A percentile compares a stretch with the other conserved stretches of the same genome.
Conservation (phyloP, 2,797 vertebrate species). For the Linurgus olivaceus region DNA sequence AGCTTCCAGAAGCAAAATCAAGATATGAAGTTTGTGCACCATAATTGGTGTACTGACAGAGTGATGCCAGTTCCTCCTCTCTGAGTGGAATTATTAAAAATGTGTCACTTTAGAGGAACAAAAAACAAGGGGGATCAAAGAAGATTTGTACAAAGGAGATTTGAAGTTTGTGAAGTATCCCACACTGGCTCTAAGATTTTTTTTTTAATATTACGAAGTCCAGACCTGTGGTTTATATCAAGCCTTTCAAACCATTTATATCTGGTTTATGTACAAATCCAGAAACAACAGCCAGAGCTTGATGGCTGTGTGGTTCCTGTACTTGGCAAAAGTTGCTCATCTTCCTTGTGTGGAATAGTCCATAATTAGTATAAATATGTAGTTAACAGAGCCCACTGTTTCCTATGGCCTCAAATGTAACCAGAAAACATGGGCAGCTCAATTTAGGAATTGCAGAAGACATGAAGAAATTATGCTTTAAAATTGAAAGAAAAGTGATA, state of each 20-base stretch:
- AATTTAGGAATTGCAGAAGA: background rate
- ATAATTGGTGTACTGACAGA: background rate
- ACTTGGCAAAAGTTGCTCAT: background rate
- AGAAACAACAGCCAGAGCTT: background rate
- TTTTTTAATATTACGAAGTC: background rate
- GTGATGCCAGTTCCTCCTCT: background rate
- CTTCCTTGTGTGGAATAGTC: background rate
- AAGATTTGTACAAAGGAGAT: background rate
- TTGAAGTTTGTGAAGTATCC: background rate
- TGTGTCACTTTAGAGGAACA: background rate
- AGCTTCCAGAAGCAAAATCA: conserved; percentile 1
- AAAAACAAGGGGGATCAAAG: background rate
- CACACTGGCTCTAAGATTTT: background rate
- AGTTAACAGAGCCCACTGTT: background rate
- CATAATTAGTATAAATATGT: background rate
- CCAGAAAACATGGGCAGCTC: background rate
- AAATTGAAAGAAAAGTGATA: background rate
- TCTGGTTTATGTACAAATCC: background rate
- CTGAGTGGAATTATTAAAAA: background rate
- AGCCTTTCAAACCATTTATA: background rate
- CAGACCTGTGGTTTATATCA: background rate
- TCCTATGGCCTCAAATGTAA: background rate
- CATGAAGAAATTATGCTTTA: background rate
- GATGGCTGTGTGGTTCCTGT: background rate
- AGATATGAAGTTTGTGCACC: background rate